Conservation (phyloP, 2,888 invertebrate species). For the Agrotis puta region DNA sequence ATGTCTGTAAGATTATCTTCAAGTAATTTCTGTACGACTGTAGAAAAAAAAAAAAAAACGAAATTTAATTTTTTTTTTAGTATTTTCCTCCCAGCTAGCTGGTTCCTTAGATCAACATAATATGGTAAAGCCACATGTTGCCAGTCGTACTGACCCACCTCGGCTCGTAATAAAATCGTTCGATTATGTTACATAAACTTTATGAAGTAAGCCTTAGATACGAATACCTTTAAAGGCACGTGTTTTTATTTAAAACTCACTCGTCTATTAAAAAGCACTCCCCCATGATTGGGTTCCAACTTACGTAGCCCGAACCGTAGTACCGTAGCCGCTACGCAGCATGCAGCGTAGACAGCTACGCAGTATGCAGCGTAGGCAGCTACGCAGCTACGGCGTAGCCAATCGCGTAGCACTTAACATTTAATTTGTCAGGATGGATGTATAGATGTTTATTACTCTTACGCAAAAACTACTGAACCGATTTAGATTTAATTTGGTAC, state of each 20-base stretch:
- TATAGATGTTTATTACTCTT: no score
- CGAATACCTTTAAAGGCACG: background rate
- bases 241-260: no score
- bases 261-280: no score
- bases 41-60: background rate
- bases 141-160: background rate
- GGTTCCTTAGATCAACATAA: background rate
- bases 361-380: background rate
- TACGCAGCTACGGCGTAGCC: constrained; percentile 16
- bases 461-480: no score
- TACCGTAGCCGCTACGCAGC: background rate
- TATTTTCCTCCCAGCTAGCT: background rate
- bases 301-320: constrained; percentile 1
- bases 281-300: no score
- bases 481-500: no score
- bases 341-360: constrained; percentile 6
- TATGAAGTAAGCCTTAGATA: background rate
- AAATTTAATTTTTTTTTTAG: background rate
- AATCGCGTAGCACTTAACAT: background rate
- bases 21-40: background rate
- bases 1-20: background rate
- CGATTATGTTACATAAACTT: background rate
- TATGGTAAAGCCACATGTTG: background rate
- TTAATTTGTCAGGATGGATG: no score
- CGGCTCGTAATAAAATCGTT: background rate